A percentile compares a stretch with the other conserved stretches of the same genome.
phyloP scores from a whole-genome alignment of 2,113 vertebrate genomes.

The Spermophilus dauricus region DNA sequence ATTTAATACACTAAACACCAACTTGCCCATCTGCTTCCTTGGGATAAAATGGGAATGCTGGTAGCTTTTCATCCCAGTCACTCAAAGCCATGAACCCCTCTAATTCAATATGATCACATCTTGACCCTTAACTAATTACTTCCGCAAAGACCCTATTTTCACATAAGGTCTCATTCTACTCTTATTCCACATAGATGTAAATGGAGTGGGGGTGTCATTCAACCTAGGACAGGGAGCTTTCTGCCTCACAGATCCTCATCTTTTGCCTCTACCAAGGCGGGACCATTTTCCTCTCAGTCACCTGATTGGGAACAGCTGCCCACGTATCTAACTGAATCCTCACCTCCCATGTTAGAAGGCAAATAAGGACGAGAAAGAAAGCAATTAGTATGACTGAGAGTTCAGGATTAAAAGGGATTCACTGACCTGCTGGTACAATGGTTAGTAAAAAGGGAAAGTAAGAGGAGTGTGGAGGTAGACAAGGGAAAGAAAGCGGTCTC shows the following conservation, averaged over 20 bases:
- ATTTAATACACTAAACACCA: not conserved
- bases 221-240: not conserved
- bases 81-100: not conserved
- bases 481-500: not conserved
- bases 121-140: not conserved
- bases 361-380: constrained; percentile 66
- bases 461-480: not conserved
- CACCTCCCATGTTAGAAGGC: constrained; percentile 49
- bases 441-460: not conserved
- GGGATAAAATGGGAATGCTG: not conserved
- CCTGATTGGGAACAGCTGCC: constrained; percentile 55
- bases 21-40: not conserved
- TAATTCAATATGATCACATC: not conserved
- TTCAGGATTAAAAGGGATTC: constrained; percentile 61
- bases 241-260: not conserved
- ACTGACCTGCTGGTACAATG: not conserved
- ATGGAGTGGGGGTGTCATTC: not conserved
- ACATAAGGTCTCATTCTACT: not conserved
- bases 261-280: not conserved
- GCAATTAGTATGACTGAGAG: constrained; percentile 40
- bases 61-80: not conserved
- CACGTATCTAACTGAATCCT: constrained; percentile 42
- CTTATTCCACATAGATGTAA: not conserved
- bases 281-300: not conserved
- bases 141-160: not conserved